These are phyloP conservation scores for Balearica regulorum DNA, from an alignment of 2,797 vertebrate species.

Conservation along the genomic window DNA sequence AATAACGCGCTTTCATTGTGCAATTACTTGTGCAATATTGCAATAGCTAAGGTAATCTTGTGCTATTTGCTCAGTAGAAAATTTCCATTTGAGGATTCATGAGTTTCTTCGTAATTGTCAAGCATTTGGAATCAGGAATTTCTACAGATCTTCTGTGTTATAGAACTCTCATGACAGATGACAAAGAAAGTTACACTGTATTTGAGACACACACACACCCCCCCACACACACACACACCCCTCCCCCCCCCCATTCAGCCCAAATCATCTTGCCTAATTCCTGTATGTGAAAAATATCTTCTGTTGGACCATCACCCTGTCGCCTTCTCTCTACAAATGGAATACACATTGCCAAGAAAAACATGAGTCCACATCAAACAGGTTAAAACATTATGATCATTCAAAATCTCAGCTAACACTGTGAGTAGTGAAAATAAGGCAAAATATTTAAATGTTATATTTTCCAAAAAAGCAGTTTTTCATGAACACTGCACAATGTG, in stretches of 20 bases:
- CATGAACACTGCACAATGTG: not conserved
- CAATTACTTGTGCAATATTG: conserved; percentile 47
- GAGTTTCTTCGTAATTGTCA: not conserved
- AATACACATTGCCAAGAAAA: not conserved
- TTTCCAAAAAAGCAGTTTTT: not conserved
- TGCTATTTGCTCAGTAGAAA: not conserved
- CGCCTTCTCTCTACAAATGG: not conserved
- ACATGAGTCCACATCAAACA: not conserved
- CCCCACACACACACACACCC: no score
- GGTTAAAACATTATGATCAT: not conserved
- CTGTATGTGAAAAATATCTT: not conserved
- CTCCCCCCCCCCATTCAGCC: not conserved
- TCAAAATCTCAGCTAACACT: not conserved
- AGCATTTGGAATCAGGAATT: not conserved
- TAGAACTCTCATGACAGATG: not conserved
- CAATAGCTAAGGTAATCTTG: not conserved
- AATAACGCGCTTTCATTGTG: conserved; percentile 24
- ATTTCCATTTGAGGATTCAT: not conserved
- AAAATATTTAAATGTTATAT: not conserved
- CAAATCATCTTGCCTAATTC: not conserved
- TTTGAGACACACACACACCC: no score
- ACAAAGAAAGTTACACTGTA: not conserved
- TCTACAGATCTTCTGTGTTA: not conserved
- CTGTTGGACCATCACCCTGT: not conserved
- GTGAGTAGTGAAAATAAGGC: not conserved